Base-by-base conservation (phyloP, 2,113 vertebrate genomes). In the Pollachius pollachius region DNA sequence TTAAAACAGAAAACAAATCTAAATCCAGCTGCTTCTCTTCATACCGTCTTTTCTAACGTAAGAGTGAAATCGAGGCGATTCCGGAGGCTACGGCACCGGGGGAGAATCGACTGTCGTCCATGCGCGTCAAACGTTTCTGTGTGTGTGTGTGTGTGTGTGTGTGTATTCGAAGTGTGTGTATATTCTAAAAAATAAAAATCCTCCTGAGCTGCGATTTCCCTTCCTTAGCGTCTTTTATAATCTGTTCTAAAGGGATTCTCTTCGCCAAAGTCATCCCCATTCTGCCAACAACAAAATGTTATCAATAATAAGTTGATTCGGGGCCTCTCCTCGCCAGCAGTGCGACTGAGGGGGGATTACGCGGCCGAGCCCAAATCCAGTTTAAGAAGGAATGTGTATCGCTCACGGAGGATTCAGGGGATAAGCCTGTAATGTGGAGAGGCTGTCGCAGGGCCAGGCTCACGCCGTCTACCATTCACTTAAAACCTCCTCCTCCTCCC, bases 281-380 rank as follows among this genome's bases (percentile, higher is more conserved):
- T 84, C 81, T 69, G 76, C 77, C 81, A 85, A 88, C 81, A 85
- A 88, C 87, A 89, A 79, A 81, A 78, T 83, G 83, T 80, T 85
- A 87, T 88, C 88, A 87, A 89, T 89, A 87, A 89, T 81, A 81
- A 85, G 69, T 70, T 81, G 79, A 75, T 85, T 85, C 81, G 68
- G 41, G 37, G 68, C 81, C 80, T 83, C 77, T 81, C 84, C 81
- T 75, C 85, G 88, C 81, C 81, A 87, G 85, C 71, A 78, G 86
- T 85, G 18, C 52, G 79, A 84, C 70, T 7, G 37, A 63, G 65
- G 76, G 71, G 68, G 88, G 91, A 90, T 92, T 90, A 90, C 71
- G 79, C 79, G 61, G 72, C 82, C 71, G 52, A 89, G 86, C 88
- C 88, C 76, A 81, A 89, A 81, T 80, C 83, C 78, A 70, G 84